A percentile compares a stretch with the other conserved stretches of the same genome.
phyloP scores from a whole-genome alignment of 2,113 vertebrate genomes.

The Silurus meridionalis region DNA sequence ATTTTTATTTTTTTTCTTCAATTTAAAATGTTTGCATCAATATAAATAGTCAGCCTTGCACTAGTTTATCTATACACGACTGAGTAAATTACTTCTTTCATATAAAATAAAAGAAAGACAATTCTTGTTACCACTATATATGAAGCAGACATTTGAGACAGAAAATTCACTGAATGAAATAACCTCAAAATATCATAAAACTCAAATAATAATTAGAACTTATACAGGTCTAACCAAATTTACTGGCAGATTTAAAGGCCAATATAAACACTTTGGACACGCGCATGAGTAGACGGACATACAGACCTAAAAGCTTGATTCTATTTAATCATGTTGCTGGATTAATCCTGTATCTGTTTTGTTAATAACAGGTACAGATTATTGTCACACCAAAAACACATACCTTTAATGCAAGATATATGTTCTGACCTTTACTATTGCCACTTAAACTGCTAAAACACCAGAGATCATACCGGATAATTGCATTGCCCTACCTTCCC shows the following conservation, averaged over 20 bases:
- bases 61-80: not conserved
- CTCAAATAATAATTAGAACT: not conserved
- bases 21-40: not conserved
- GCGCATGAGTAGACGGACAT: not conserved
- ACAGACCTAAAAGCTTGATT: not conserved
- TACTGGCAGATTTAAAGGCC: too few species aligned
- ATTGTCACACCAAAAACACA: not conserved
- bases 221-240: not conserved
- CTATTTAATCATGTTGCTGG: not conserved
- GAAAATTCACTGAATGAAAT: not conserved
- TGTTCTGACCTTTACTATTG: conserved; percentile 1
- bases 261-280: not conserved
- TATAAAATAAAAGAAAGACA: not conserved
- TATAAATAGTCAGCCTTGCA: not conserved
- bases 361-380: not conserved
- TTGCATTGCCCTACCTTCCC: not conserved
- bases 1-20: not conserved
- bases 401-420: not conserved
- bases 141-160: not conserved
- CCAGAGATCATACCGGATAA: not conserved
- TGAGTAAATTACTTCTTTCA: not conserved
- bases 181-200: not conserved
- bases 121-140: not conserved
- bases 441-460: not conserved
- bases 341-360: not conserved